Evolutionary conservation across 1,140 invertebrate genomes (phyloP), one percentile per base, ranked within the genome.

Genomic region (Drosophila sucinea): DNA sequence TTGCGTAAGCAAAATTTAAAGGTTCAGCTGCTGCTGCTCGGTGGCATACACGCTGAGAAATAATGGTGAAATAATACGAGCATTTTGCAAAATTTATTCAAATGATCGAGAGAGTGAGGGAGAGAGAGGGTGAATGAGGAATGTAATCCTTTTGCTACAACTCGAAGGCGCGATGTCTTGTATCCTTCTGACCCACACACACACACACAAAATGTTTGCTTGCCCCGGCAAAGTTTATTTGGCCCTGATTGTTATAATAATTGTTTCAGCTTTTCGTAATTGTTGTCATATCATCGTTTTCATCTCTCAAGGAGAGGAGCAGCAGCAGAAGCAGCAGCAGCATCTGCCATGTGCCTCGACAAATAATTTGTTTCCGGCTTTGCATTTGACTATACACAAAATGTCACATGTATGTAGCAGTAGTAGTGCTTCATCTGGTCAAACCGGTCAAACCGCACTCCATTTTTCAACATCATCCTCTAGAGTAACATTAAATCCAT

Each of bases 311-410:
- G 17, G 17, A 17, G 17, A 17, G 17, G 17, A 17, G 17, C 17
- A 17, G 17, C 17, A 17, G 17, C 17, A 17, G 17, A 17, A 17
- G 17, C 17, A 17, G 17, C 17, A 17, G 17, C 35, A 38, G 17
- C 17, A 7, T 60, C 29, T 35, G 55, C 30, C 55, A 67, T 67
- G 55, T 67, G 55, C 64, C 54, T 33, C 33, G 64, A 67, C 64
- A 67, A 58, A 56, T 67, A 67, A 67, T 67, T 67, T 67, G 55
- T 44, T 67, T 67, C 64, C 64, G 63, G 32, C 33, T 56, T 56
- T 41, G 17, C 17, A 30, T 51, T 35, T 33, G 54, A 38, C 64
- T 57, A 35, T 54, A 64, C 44, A 64, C 44, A 64, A 11, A 55
- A 56, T 65, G 47, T 38, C 62, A 56, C 62, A 65, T 40, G 44